phyloP scores from a whole-genome alignment of 2,113 vertebrate genomes.

The Nothobranchius kuhntae region DNA sequence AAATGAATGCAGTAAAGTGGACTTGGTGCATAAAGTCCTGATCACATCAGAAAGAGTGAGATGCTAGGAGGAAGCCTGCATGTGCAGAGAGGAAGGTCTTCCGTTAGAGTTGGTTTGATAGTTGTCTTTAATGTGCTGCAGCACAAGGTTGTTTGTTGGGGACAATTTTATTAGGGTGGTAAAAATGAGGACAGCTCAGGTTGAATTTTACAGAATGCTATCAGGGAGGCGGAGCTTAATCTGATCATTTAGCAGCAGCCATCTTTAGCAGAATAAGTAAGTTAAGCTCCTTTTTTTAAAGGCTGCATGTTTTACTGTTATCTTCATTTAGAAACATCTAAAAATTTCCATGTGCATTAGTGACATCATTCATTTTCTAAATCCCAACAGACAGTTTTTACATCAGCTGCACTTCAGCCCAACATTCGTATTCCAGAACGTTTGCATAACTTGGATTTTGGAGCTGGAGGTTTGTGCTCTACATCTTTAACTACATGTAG shows the following conservation, averaged over 20 bases:
- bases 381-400: no score
- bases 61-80: background rate
- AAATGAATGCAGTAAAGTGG: background rate
- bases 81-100: constrained; percentile 6
- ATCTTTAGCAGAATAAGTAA: no score
- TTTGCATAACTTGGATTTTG: no score
- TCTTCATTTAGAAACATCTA: no score
- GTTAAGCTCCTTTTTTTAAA: no score
- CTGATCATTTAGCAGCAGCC: background rate
- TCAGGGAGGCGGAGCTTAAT: background rate
- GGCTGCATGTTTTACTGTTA: no score
- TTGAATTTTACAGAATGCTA: constrained; percentile 47
- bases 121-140: constrained; percentile 35
- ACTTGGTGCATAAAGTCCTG: background rate
- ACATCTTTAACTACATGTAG: no score
- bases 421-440: no score
- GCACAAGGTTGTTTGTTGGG: constrained; percentile 36
- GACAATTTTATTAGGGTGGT: constrained; percentile 55
- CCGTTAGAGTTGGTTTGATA: constrained; percentile 40
- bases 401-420: no score
- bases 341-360: no score
- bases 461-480: background rate
- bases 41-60: background rate
- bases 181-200: constrained; percentile 53
- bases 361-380: no score